Evolutionary conservation across 2,888 invertebrate genomes (phyloP), one percentile per base, ranked within the genome.

Genomic region (Rutpela maculata): DNA sequence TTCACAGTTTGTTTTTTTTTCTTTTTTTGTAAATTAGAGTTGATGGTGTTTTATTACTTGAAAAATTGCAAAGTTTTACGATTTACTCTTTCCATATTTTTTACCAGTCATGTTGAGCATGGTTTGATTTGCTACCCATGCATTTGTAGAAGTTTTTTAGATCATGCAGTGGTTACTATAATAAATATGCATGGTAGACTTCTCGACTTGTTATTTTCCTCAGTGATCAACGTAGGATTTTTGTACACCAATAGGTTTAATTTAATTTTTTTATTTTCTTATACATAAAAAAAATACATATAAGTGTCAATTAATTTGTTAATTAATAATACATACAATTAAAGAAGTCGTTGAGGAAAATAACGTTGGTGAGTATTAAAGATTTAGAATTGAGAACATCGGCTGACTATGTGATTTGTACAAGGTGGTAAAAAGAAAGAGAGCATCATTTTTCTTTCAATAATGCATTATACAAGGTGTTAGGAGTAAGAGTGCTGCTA

Each of bases 101-200:
- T 81, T 81, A 73, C 75, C 80, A 79, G 78, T 83, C 80, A 80
- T 82, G 78, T 82, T 83, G 77, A 84, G 86, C 86, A 86, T 86
- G 86, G 84, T 85, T 85, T 85, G 85, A 82, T 79, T 82, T 85
- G 84, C 83, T 86, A 83, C 83, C 85, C 84, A 85, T 85, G 86
- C 86, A 85, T 86, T 84, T 80, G 85, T 85, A 86, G 85, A 82
- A 74, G 76, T 83, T 78, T 83, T 83, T 82, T 85, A 85, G 84
- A 82, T 81, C 82, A 84, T 82, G 80, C 81, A 81, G 81, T 84
- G 81, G 81, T 84, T 83, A 84, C 78, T 76, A 79, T 81, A 80
- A 79, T 76, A 79, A 83, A 78, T 79, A 81, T 84, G 86, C 86
- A 86, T 84, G 86, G 85, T 86, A 86, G 86, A 82, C 75, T 78